Conservation (phyloP, 2,113 vertebrate genomes). For the Albula glossodonta region DNA sequence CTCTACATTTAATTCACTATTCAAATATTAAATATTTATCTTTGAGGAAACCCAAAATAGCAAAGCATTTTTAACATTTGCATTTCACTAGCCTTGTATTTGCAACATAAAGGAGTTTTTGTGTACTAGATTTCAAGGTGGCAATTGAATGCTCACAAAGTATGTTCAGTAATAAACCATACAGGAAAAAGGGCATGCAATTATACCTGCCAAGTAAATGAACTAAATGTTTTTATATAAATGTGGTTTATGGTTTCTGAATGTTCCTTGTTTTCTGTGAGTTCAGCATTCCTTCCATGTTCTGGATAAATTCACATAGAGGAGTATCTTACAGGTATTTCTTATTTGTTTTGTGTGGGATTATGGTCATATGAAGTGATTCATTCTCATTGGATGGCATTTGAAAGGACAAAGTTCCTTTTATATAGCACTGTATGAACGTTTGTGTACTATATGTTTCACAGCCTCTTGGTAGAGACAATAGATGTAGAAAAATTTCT, state of each 20-base stretch:
- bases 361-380: neutral
- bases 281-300: neutral
- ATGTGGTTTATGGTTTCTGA: conserved; percentile 58
- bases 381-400: neutral
- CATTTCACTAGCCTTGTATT: neutral
- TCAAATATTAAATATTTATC: conserved; percentile 43
- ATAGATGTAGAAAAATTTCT: too few relatives aligned
- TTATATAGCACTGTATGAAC: neutral
- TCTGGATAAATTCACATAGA: conserved; percentile 3
- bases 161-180: conserved; percentile 87
- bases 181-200: conserved; percentile 82
- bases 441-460: neutral
- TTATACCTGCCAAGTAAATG: conserved; percentile 80
- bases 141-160: conserved; percentile 63
- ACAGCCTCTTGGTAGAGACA: neutral
- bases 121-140: conserved; percentile 7
- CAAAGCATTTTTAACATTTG: neutral
- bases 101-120: conserved; percentile 21
- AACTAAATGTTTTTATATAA: conserved; percentile 77
- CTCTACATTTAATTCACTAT: conserved; percentile 46
- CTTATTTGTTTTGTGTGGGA: neutral
- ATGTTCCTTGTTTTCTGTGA: conserved; percentile 64
- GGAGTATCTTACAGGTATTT: neutral
- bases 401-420: neutral
- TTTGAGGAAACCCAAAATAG: neutral